These are phyloP conservation scores for Iselma pallidipennis DNA, from an alignment of 2,888 invertebrate genomes.

Conservation along the genomic window DNA sequence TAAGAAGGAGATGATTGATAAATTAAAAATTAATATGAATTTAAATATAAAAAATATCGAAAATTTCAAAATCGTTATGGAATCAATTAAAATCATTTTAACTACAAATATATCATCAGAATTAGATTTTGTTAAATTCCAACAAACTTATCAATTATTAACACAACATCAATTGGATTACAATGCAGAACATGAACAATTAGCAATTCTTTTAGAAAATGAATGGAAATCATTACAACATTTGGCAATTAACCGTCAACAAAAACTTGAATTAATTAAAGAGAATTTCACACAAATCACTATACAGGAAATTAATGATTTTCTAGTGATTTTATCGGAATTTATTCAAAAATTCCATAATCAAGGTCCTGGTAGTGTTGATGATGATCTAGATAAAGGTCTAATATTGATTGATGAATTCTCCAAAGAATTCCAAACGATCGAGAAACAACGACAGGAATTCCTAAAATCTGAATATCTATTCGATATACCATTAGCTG, in stretches of 20 bases:
- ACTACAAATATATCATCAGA: conserved; percentile 78
- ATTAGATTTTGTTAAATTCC: conserved; percentile 71
- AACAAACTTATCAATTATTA: conserved; percentile 78
- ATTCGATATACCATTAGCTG: conserved; percentile 84
- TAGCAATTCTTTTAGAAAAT: conserved; percentile 65
- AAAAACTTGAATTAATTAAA: conserved; percentile 78
- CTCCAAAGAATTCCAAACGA: conserved; percentile 64
- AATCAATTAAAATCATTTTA: conserved; percentile 76
- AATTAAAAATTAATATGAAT: conserved; percentile 66
- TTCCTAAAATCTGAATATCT: conserved; percentile 78
- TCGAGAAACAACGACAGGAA: conserved; percentile 68
- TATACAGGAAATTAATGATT: conserved; percentile 72
- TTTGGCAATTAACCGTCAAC: conserved; percentile 69
- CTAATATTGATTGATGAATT: conserved; percentile 72
- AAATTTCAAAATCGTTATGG: conserved; percentile 83
- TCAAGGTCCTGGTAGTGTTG: conserved; percentile 81
- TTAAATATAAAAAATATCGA: conserved; percentile 77
- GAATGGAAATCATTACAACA: conserved; percentile 73
- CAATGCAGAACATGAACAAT: conserved; percentile 60
- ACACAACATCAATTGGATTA: conserved; percentile 68
- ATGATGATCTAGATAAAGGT: conserved; percentile 76
- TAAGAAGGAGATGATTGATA: conserved; percentile 70
- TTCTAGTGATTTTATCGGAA: conserved; percentile 63
- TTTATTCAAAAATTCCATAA: conserved; percentile 75
- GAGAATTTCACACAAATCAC: conserved; percentile 84